These are phyloP conservation scores for Cephus sareptanus DNA, from an alignment of 2,888 invertebrate genomes.

Conservation along the genomic window DNA sequence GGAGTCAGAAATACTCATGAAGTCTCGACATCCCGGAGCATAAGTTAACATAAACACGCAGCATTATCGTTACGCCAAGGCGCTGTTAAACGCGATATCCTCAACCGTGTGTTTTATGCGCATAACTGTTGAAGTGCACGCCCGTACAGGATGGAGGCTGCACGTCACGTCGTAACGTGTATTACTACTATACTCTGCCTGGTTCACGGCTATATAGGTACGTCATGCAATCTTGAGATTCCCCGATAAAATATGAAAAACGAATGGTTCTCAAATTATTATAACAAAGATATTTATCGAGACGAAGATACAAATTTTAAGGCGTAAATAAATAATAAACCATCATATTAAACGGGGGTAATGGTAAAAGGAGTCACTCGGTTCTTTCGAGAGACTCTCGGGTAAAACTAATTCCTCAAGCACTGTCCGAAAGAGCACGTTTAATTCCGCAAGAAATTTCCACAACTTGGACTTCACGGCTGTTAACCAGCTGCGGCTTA, in stretches of 20 bases:
- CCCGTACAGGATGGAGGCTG: background rate
- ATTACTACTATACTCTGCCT: background rate
- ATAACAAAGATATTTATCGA: background rate
- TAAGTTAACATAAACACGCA: slow-evolving; percentile 51
- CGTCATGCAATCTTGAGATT: background rate
- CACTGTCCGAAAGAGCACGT: background rate
- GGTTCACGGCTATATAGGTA: background rate
- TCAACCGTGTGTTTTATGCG: slow-evolving; percentile 41
- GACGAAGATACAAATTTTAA: background rate
- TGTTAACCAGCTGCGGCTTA: background rate
- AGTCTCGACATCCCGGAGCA: slow-evolving; percentile 29
- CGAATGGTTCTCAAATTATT: background rate
- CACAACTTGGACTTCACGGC: background rate
- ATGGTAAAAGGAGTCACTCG: background rate
- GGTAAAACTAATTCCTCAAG: background rate
- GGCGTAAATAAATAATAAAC: background rate
- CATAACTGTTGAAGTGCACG: slow-evolving; percentile 34
- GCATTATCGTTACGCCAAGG: slow-evolving; percentile 49
- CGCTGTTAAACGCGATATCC: slow-evolving; percentile 43
- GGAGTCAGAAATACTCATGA: background rate
- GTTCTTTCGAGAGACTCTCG: background rate
- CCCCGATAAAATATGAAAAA: background rate
- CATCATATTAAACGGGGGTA: background rate
- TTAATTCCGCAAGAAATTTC: background rate
- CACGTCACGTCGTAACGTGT: slow-evolving; percentile 5